Conservation (phyloP, 35 echinoderm and acorn worm genomes). For the Heliocidaris erythrogramma region DNA sequence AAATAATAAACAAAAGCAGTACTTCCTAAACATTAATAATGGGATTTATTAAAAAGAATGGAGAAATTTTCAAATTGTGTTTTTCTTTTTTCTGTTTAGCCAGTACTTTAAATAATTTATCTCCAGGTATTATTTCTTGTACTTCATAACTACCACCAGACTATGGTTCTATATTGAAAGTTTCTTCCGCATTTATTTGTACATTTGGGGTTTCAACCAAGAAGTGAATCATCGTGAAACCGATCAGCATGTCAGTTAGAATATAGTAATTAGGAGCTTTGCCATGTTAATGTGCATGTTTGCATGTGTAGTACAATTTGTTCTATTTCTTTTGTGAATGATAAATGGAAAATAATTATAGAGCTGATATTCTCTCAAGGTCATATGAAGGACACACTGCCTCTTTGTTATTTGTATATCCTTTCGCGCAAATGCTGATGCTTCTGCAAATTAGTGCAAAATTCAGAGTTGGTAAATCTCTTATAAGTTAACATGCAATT, state of each 20-base stretch:
- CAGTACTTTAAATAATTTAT: neutral
- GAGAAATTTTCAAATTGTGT: slow-evolving; percentile 4
- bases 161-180: neutral
- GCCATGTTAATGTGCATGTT: neutral
- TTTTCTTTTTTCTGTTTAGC: neutral
- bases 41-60: neutral
- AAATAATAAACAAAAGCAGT: neutral
- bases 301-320: neutral
- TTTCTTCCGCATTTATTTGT: neutral
- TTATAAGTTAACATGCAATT: neutral
- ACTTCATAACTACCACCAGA: neutral
- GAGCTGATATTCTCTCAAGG: neutral
- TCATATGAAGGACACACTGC: neutral
- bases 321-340: neutral
- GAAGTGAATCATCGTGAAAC: neutral
- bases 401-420: neutral
- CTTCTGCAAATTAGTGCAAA: neutral
- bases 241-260: neutral
- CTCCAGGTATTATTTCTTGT: neutral
- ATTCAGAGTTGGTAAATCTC: neutral
- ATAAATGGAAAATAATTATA: too few relatives aligned
- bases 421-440: neutral
- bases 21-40: neutral
- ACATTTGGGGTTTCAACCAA: neutral
- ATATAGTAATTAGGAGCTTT: neutral